phyloP scores from a whole-genome alignment of 2,113 vertebrate species.

The Peromyscus leucopus region DNA sequence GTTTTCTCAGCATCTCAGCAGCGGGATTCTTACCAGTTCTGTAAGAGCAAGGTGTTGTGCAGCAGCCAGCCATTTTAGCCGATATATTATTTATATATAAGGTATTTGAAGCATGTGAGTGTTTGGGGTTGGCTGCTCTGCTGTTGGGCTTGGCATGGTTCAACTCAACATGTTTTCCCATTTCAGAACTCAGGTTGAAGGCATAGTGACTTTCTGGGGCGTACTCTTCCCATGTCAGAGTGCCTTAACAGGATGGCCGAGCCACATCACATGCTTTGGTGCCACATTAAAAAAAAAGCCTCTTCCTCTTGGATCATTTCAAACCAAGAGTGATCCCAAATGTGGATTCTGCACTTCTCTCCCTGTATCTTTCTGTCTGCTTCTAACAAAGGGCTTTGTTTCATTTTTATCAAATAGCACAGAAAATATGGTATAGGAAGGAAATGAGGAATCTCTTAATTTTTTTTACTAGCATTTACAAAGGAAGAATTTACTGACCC shows the following conservation, averaged over 20 bases:
- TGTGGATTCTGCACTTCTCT: background rate
- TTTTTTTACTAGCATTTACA: background rate
- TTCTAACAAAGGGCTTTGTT: background rate
- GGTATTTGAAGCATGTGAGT: background rate
- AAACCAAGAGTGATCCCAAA: background rate
- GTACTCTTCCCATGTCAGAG: background rate
- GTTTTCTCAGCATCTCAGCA: background rate
- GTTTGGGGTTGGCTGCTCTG: background rate
- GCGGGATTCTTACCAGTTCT: background rate
- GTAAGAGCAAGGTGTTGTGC: background rate
- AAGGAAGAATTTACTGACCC: background rate
- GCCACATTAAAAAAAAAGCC: background rate
- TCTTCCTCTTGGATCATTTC: background rate
- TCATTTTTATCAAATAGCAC: background rate
- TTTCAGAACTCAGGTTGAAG: background rate
- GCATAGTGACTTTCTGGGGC: background rate
- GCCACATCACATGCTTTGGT: no score
- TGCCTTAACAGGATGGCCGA: background rate
- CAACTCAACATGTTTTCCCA: background rate
- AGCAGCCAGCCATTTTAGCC: background rate
- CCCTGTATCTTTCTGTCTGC: background rate
- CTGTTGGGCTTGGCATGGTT: background rate
- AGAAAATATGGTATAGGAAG: background rate
- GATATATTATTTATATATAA: background rate
- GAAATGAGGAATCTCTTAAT: background rate